Base-by-base conservation (phyloP, 2,888 invertebrate species). In the Petrolisthes cinctipes region DNA sequence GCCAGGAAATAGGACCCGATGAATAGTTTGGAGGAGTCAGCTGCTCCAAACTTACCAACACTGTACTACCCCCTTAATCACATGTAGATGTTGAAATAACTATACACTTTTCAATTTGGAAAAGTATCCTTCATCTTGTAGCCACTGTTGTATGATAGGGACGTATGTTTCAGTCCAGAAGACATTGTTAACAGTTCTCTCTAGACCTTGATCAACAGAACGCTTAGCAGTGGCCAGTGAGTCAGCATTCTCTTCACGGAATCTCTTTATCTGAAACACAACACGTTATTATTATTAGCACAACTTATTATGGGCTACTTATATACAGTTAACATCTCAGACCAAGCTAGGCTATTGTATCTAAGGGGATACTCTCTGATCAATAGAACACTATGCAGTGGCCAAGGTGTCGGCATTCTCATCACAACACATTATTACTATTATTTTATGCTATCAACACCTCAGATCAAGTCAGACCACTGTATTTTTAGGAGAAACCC, bases 111-210 rank as follows among this genome's bases (percentile, higher is more conserved):
- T 37, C 37, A 37, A 37, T 37, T 37, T 3, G 1, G 71, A n/a
- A 54, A n/a, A 80, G n/a, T 73, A 85, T 4, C 85, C 85, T 2
- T 85, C 5, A n/a, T 91, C 91, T 20, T 91, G 91, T 9, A 98
- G 93, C 98, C 98, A 98, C 71, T 95, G 93, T 4, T 95, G 94
- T 89, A 98, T 96, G 2, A 94, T 94, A 84, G 94, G 93, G 92
- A 96, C 96, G 93, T 97, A 96, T 80, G 94, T 94, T 83, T 95
- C 94, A 94, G 96, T 95, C 98, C 98, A 98, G 91, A 95, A 94
- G 0, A 97, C 95, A 92, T 97, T 97, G 4, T 96, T 95, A 91
- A 96, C 95, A 0, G 96, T 95, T 84, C 95, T 95, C 92, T 98
- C 98, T 11, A 97, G 93, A 0, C 96, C 95, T 93, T 97, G 97